Evolutionary conservation across 1,140 invertebrate genomes (phyloP).

Genomic region (Bradysia coprophila): DNA sequence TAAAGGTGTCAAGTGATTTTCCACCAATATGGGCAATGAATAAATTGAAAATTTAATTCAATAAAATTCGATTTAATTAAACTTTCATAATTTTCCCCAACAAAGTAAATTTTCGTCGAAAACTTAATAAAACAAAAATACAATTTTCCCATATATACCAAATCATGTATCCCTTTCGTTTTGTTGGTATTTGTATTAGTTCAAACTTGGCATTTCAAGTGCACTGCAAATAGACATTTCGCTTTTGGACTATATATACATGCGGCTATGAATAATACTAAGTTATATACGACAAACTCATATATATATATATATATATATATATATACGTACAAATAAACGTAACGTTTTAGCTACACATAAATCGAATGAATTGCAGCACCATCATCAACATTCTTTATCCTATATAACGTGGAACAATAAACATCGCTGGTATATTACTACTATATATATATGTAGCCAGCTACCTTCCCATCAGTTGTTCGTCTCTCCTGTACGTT

Average conservation of each 20-base stretch:
- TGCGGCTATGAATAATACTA: constrained; percentile 1
- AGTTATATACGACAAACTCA: not conserved
- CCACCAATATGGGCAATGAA: no score
- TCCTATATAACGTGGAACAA: no score
- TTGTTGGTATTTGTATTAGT: constrained; percentile 9
- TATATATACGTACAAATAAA: not conserved
- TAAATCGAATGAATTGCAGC: not conserved
- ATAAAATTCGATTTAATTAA: no score
- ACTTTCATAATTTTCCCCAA: no score
- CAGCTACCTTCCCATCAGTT: no score
- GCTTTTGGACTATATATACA: constrained; percentile 7
- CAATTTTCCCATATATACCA: constrained; percentile 3
- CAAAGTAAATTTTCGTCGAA: no score
- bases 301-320: not conserved
- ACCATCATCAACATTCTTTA: no score
- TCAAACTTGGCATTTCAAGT: constrained; percentile 15
- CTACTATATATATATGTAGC: no score
- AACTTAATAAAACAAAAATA: no score
- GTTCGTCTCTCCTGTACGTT: not conserved
- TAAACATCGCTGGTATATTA: no score
- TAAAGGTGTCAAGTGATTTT: no score
- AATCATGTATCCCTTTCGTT: constrained; percentile 1
- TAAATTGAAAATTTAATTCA: no score
- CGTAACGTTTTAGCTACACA: not conserved
- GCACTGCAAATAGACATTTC: constrained; percentile 17